Percentiles rank a stretch among this genome's conserved stretches.
These are phyloP conservation scores for Acronicta alni DNA, from an alignment of 2,888 invertebrate species.

Conservation along the genomic window DNA sequence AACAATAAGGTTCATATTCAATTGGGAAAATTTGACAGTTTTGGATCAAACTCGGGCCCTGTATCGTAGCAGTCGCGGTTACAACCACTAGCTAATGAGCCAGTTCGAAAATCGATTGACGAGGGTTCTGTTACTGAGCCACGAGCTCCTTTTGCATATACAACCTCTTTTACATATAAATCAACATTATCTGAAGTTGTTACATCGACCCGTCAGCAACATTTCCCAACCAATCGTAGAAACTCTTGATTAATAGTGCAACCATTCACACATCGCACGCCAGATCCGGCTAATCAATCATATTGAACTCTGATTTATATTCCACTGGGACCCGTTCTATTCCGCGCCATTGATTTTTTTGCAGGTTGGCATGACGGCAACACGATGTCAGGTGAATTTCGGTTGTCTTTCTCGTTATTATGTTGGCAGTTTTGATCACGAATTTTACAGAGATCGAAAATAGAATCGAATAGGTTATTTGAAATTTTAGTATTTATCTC, in stretches of 20 bases:
- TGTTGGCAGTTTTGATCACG: conserved; percentile 30
- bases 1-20: too few relatives aligned
- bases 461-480: neutral
- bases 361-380: conserved; percentile 44
- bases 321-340: conserved; percentile 40
- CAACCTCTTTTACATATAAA: neutral
- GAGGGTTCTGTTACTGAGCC: too few relatives aligned
- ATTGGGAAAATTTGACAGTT: too few relatives aligned
- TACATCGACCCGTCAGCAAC: conserved; percentile 18
- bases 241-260: conserved; percentile 44
- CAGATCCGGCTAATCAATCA: conserved; percentile 40
- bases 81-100: too few relatives aligned
- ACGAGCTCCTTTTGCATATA: neutral
- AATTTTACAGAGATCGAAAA: conserved; percentile 11
- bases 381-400: conserved; percentile 46
- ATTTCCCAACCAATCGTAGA: conserved; percentile 26
- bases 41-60: too few relatives aligned
- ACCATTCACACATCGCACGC: conserved; percentile 43
- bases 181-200: conserved; percentile 7
- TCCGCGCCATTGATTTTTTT: conserved; percentile 45
- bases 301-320: conserved; percentile 45
- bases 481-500: too few relatives aligned
- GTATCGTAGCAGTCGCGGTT: too few relatives aligned
- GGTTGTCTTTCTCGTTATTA: conserved; percentile 36
- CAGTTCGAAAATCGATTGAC: too few relatives aligned